Base-by-base conservation (phyloP, 2,113 vertebrate species). In the Pluvialis apricaria region DNA sequence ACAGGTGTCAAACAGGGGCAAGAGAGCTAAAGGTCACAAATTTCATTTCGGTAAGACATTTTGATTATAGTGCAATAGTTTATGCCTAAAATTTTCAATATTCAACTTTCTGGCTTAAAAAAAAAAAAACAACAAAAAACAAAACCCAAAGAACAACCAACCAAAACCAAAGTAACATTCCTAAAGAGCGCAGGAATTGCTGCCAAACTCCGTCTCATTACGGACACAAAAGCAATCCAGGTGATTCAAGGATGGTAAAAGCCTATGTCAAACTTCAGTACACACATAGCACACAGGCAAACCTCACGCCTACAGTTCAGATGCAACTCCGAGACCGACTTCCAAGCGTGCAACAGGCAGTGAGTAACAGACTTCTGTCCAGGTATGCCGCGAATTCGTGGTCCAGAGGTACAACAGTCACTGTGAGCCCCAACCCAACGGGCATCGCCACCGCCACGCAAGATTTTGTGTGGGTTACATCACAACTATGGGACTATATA, bases 261-360 rank as follows among this genome's bases (percentile, higher is more conserved):
- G 51, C 2, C 31, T 57, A 22, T 0, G 25, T 47, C 64, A 62
- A 26, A 57, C 49, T 34, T n/a, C n/a, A 49, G 78, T 21, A 49
- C 5, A 62, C 45, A 52, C 28, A 7, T 2, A 25, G 38, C 8
- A 20, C 15, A 58, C 22, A 45, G 32, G 20, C 10, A 40, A 11
- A 25, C 4, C 11, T 0, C 2, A 11, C 5, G 20, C 68, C 88
- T 31, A 3, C 0, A 28, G 68, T 2, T 2, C 22, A 80, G 82
- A 31, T 6, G 38, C 54, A 77, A 31, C 70, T 49, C 77, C 91
- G n/a, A 31, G 54, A 55, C 26, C 81, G 38, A 7, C 6, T 60
- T 18, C 55, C 62, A n/a, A 65, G 70, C 7, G 81, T 32, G 47
- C 79, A n/a, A 34, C 25, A 2, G 1, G 57, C 89, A 47, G 45